Evolutionary conservation across 2,797 vertebrate species (phyloP).

Genomic region (Acrocephalus scirpaceus): DNA sequence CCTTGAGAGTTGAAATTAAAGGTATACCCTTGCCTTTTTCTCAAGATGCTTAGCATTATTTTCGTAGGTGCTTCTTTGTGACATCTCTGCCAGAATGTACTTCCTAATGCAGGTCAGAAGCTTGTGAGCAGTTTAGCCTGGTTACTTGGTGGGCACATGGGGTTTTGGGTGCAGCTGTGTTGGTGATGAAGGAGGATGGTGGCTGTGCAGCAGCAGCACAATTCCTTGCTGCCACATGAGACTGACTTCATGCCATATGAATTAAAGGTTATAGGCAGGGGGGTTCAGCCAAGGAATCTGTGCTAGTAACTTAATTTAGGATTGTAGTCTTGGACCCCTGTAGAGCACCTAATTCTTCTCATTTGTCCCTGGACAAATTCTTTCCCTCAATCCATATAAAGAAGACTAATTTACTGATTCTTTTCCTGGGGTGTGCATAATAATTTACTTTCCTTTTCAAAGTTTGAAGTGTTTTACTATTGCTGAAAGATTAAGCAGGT

Average conservation of each 20-base stretch:
- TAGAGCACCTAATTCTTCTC: background rate
- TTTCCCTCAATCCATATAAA: background rate
- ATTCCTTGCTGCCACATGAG: background rate
- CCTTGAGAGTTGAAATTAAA: background rate
- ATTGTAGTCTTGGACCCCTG: background rate
- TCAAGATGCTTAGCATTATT: background rate
- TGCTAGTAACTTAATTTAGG: background rate
- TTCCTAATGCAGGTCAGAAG: background rate
- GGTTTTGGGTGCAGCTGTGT: background rate
- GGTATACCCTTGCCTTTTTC: background rate
- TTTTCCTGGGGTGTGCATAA: background rate
- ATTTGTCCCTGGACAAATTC: background rate
- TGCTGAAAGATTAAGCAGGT: conserved; percentile 6
- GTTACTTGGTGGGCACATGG: background rate
- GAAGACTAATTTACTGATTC: background rate
- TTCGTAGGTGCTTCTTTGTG: background rate
- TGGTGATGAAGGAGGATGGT: background rate
- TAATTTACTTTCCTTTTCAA: background rate
- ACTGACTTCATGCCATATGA: background rate
- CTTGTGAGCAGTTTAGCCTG: background rate
- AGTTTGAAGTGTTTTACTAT: background rate
- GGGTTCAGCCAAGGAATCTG: background rate
- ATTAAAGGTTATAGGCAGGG: background rate
- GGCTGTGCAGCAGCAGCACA: background rate
- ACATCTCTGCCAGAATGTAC: background rate